Percentiles rank a stretch among this genome's conserved stretches.
These are phyloP conservation scores for Noctuana brunneofusca DNA, from an alignment of 2,888 invertebrate genomes.

Conservation along the genomic window DNA sequence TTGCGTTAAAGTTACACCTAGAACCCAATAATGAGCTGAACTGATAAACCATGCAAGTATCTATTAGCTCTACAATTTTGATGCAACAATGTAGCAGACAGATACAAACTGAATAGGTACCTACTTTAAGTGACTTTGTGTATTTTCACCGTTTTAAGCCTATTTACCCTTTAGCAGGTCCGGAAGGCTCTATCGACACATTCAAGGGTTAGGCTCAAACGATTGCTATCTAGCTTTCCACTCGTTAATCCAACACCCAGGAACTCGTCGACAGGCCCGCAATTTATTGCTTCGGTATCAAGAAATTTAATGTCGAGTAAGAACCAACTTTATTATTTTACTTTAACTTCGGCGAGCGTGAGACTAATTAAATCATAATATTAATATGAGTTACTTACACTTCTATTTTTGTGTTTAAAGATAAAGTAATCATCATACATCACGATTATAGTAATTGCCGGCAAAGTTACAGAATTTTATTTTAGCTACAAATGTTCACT, in stretches of 20 bases:
- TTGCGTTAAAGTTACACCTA: no score
- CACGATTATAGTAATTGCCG: no score
- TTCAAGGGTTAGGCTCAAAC: constrained; percentile 20
- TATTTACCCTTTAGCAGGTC: constrained; percentile 12
- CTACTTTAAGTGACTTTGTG: not conserved
- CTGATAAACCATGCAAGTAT: not conserved
- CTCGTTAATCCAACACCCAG: constrained; percentile 31
- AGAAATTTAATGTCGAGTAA: constrained; percentile 20
- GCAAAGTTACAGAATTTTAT: no score
- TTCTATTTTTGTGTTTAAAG: no score
- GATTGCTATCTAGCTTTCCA: constrained; percentile 31
- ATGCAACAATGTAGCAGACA: not conserved
- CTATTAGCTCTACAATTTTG: not conserved
- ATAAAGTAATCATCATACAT: no score
- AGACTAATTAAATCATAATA: not conserved
- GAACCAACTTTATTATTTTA: constrained; percentile 1
- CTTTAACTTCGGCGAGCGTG: not conserved
- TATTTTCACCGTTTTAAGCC: not conserved
- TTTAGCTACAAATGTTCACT: no score
- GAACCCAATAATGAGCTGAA: no score
- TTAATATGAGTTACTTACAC: not conserved
- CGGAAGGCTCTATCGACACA: constrained; percentile 24
- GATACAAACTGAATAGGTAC: not conserved
- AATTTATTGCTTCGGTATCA: constrained; percentile 26
- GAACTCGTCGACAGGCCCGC: constrained; percentile 17